Evolutionary conservation across 2,888 invertebrate species (phyloP), one percentile per base, ranked within the genome.

Genomic region (Torymus texanus): DNA sequence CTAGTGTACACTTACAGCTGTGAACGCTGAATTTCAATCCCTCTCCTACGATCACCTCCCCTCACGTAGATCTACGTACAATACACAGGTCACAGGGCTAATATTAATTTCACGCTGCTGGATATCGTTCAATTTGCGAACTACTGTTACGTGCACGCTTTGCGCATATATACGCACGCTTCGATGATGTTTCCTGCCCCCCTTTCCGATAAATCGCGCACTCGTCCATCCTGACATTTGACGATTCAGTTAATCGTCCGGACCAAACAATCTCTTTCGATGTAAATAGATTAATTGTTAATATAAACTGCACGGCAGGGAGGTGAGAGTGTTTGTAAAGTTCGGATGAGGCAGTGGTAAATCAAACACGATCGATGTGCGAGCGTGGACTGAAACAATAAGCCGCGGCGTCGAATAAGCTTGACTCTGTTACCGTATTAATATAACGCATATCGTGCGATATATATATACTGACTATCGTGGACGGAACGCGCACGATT

Each of bases 91-190:
- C 18, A 53, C 53, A 67, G 55, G 16, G 53, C 58, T 77, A 72
- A 78, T 78, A 78, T 71, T 65, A 72, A 67, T 73, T 61, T 67
- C 67, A 73, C 55, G 62, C 67, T 73, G 3, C 21, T 61, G 62
- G 41, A 55, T 21, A 67, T 61, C 50, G 55, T 50, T 18, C n/a
- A 55, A 55, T 67, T 72, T 55, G 41, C 53, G n/a, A 58, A 76
- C 2, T 16, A 59, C 56, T 24, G 62, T 70, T 58, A 67, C 13
- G 29, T 29, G 13, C 21, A 41, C 18, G 59, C 29, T 74, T 71
- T 51, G 13, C 50, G 16, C 51, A 5, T 16, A 18, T 13, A 4
- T 4, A 10, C 2, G 21, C 21, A 29, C 29, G 29, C 29, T 29
- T 29, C 4, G 5, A 29, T 3, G 29, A 29, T 29, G 29, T 29